Evolutionary conservation across 2,888 invertebrate species (phyloP), one percentile per base, ranked within the genome.

Genomic region (Leptinotarsa rubiginosa): DNA sequence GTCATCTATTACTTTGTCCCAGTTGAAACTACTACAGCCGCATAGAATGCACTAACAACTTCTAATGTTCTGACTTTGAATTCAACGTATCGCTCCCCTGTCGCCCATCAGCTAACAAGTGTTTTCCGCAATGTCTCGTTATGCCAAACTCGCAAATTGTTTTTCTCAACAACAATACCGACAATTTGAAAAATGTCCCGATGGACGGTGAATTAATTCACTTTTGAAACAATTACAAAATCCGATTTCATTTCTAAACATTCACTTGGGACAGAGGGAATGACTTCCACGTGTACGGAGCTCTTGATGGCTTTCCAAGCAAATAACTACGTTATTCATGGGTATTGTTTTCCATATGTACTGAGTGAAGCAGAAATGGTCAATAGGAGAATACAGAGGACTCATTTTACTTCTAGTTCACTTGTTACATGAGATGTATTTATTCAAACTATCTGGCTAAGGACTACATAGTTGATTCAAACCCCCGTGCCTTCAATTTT

Each of bases 81-180:
- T 25, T 20, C 25, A 54, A 56, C 20, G 41, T 65, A 75, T 74
- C 65, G 74, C 54, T 77, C 77, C 75, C 74, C n/a, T 56, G 77
- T 69, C 73, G 67, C 75, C 70, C 72, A 77, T 77, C 70, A 65
- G 50, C 68, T 73, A 73, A 70, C 72, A 72, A 70, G 77, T 75
- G 77, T 73, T 75, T 75, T 70, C 69, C 73, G 69, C 73, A 75
- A 67, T 70, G 74, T 70, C 22, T 47, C 62, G 70, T 67, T 16
- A 75, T 75, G 56, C 47, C 69, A 59, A 70, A 65, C 65, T 25
- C 56, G 70, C 68, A 69, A 56, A 70, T 47, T 50, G 66, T 74
- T 75, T 70, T 73, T 73, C 18, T 47, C 52, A 64, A 69, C 65
- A 72, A 68, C 69, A 65, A 66, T 65, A 65, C 72, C 75, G 72